phyloP scores from a whole-genome alignment of 2,888 invertebrate genomes.

The Blastobasis adustella region DNA sequence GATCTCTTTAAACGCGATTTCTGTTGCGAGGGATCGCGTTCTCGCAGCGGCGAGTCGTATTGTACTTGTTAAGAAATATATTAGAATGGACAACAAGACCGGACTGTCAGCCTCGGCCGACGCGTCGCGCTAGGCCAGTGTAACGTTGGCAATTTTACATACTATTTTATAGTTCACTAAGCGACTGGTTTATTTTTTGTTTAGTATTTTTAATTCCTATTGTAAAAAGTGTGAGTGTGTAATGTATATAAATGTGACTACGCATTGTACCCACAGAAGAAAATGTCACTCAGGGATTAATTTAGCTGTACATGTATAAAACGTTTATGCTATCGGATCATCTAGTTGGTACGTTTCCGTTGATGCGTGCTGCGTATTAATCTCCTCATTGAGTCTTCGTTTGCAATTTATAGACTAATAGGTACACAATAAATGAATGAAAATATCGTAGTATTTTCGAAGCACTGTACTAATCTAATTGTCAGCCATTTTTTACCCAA shows the following conservation, averaged over 20 bases:
- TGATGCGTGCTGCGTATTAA: slow-evolving; percentile 34
- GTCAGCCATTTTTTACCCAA: slow-evolving; percentile 69
- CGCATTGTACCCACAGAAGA: slow-evolving; percentile 43
- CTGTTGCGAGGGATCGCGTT: slow-evolving; percentile 23
- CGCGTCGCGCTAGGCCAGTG: slow-evolving; percentile 58
- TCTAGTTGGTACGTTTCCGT: slow-evolving; percentile 26
- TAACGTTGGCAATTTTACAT: slow-evolving; percentile 65
- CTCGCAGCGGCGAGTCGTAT: slow-evolving; percentile 36
- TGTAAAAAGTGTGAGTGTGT: slow-evolving; percentile 72
- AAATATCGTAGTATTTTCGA: slow-evolving; percentile 45
- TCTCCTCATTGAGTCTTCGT: slow-evolving; percentile 56
- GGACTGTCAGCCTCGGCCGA: slow-evolving; percentile 53
- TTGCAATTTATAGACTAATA: slow-evolving; percentile 56
- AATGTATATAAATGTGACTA: slow-evolving; percentile 60
- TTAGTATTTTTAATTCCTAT: slow-evolving; percentile 64
- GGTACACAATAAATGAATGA: slow-evolving; percentile 48
- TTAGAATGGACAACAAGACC: slow-evolving; percentile 49
- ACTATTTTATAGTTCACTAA: slow-evolving; percentile 68
- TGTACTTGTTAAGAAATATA: slow-evolving; percentile 58
- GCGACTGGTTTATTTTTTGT: slow-evolving; percentile 70
- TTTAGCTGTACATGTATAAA: slow-evolving; percentile 40
- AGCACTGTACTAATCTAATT: slow-evolving; percentile 53
- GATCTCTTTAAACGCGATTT: slow-evolving; percentile 57
- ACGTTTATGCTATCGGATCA: slow-evolving; percentile 1
- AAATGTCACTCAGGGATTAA: slow-evolving; percentile 37